phyloP scores from a whole-genome alignment of 2,113 vertebrate genomes.

The Hymenochirus boettgeri region DNA sequence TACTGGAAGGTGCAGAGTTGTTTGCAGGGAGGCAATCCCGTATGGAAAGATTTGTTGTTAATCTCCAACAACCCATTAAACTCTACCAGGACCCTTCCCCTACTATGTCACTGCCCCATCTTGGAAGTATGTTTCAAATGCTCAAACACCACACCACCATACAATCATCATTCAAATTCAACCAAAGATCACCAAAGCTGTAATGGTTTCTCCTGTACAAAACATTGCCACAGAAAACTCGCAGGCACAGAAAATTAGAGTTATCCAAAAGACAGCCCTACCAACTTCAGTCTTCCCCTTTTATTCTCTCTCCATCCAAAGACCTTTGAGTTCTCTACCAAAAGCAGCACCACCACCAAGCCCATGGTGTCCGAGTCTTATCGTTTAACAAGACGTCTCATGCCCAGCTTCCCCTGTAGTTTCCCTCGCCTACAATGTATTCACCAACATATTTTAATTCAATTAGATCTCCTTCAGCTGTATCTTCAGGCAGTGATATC shows the following conservation, averaged over 20 bases:
- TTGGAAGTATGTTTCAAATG: constrained; percentile 84
- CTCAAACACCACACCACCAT: constrained; percentile 60
- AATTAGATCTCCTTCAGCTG: constrained; percentile 53
- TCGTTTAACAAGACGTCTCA: constrained; percentile 62
- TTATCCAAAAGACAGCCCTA: constrained; percentile 81
- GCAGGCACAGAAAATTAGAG: constrained; percentile 77
- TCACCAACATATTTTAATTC: constrained; percentile 48
- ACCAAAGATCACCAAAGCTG: constrained; percentile 62
- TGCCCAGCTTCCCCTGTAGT: constrained; percentile 55
- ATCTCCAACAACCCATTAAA: constrained; percentile 55
- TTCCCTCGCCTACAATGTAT: constrained; percentile 61
- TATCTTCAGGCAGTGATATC: constrained; percentile 45
- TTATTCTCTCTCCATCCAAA: constrained; percentile 80
- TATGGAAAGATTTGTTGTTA: constrained; percentile 89
- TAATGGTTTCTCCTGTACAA: constrained; percentile 59
- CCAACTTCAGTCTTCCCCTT: constrained; percentile 84
- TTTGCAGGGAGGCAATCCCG: constrained; percentile 87
- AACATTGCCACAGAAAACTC: constrained; percentile 68
- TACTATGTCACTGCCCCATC: constrained; percentile 93
- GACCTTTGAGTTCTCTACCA: constrained; percentile 64
- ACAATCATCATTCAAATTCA: constrained; percentile 58
- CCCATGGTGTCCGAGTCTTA: constrained; percentile 49
- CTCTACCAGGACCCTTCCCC: constrained; percentile 79
- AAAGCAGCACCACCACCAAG: constrained; percentile 67
- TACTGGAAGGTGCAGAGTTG: constrained; percentile 86